phyloP scores from a whole-genome alignment of 2,797 vertebrate genomes.

The Danio choprae region DNA sequence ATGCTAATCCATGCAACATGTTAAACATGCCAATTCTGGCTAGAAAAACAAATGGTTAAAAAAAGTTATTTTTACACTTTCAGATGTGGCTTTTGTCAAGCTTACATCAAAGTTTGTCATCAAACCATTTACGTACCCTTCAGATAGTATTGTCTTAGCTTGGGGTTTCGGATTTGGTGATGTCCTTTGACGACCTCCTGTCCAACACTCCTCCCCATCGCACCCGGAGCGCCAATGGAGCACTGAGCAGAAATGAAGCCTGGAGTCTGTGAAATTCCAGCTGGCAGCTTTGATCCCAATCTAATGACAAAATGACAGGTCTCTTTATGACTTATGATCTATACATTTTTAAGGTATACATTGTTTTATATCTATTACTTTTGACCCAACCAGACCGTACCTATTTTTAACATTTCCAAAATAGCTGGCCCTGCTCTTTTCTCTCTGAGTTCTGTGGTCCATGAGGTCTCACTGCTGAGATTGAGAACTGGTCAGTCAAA shows the following conservation, averaged over 20 bases:
- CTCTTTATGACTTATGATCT: neutral
- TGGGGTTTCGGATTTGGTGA: constrained; percentile 82
- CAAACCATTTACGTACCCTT: constrained; percentile 77
- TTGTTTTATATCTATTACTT: neutral
- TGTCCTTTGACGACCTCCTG: constrained; percentile 55
- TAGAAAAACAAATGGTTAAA: too few relatives aligned
- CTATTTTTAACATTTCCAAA: constrained; percentile 82
- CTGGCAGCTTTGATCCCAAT: constrained; percentile 77
- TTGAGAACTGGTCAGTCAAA: constrained; percentile 15
- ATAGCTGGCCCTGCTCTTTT: constrained; percentile 76
- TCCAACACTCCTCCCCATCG: constrained; percentile 1
- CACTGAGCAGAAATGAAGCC: constrained; percentile 68
- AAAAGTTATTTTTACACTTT: too few relatives aligned
- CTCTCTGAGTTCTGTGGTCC: constrained; percentile 71
- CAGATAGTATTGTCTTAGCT: constrained; percentile 82
- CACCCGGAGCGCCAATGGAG: constrained; percentile 45
- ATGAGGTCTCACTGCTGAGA: constrained; percentile 57
- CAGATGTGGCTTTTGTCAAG: too few relatives aligned
- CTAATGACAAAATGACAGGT: constrained; percentile 58
- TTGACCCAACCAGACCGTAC: constrained; percentile 57
- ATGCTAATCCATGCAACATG: too few relatives aligned
- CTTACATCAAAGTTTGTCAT: too few relatives aligned
- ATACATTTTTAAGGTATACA: neutral
- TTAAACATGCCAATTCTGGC: neutral
- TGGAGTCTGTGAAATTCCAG: constrained; percentile 73